phyloP scores from a whole-genome alignment of 2,113 vertebrate genomes.

The Orycteropus afer region DNA sequence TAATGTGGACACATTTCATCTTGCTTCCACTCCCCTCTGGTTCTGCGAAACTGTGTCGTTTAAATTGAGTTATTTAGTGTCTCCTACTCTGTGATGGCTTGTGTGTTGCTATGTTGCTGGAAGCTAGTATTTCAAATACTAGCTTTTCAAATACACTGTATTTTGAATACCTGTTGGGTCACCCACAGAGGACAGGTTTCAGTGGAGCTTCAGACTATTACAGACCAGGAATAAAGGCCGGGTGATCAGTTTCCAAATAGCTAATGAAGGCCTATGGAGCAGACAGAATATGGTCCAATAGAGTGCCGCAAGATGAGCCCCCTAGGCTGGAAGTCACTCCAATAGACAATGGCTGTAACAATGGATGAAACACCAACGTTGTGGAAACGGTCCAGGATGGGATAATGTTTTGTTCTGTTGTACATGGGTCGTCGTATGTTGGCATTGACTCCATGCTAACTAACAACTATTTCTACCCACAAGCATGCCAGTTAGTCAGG shows the following conservation, averaged over 20 bases:
- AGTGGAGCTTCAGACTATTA: neutral
- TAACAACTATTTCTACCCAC: conserved; percentile 44
- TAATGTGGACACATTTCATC: neutral
- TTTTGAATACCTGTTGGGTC: neutral
- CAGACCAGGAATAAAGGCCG: neutral
- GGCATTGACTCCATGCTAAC: no score
- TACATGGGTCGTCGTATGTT: no score
- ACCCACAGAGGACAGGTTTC: neutral
- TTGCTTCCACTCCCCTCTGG: conserved; percentile 42
- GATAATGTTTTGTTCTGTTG: no score
- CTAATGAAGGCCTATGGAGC: no score
- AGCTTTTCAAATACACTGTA: neutral
- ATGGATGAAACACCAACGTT: no score
- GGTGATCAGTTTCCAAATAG: neutral
- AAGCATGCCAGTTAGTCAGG: neutral
- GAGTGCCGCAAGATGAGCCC: neutral
- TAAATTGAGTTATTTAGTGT: conserved; percentile 64
- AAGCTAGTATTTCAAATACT: neutral
- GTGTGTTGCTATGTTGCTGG: neutral
- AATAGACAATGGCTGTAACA: no score
- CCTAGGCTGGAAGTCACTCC: neutral
- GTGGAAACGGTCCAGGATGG: no score
- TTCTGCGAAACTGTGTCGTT: conserved; percentile 68
- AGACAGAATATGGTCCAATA: neutral
- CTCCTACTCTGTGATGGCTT: conserved; percentile 9